phyloP scores from a whole-genome alignment of 2,888 invertebrate genomes.

The Hedychridium roseum region DNA sequence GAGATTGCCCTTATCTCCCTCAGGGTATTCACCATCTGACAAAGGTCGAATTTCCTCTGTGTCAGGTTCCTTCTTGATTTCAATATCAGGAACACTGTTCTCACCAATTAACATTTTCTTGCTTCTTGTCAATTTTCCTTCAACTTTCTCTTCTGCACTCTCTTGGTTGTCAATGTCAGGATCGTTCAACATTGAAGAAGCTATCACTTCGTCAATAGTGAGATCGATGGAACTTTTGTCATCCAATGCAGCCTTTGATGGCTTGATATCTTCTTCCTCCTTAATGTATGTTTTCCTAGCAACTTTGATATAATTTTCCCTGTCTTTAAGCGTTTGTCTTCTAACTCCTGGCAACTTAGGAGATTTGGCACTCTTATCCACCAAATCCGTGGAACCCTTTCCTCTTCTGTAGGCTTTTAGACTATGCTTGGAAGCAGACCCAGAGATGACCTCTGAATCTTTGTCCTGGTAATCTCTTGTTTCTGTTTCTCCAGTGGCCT shows the following conservation, averaged over 20 bases:
- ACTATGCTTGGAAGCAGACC: conserved; percentile 41
- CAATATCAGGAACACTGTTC: conserved; percentile 32
- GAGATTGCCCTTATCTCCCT: conserved; percentile 27
- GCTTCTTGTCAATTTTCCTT: conserved; percentile 46
- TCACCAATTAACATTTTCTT: conserved; percentile 50
- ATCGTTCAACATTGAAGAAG: conserved; percentile 56
- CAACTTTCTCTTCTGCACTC: conserved; percentile 35
- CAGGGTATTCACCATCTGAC: conserved; percentile 39
- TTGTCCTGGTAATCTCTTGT: conserved; percentile 30
- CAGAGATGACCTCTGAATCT: conserved; percentile 28
- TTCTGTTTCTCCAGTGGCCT: conserved; percentile 28
- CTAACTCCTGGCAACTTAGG: conserved; percentile 37
- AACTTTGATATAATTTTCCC: conserved; percentile 23
- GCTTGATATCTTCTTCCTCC: conserved; percentile 27
- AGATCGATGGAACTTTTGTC: conserved; percentile 54
- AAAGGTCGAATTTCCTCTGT: conserved; percentile 36
- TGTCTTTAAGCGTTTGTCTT: conserved; percentile 42
- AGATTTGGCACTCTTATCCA: conserved; percentile 38
- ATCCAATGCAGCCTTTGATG: conserved; percentile 29
- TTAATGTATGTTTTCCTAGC: no score
- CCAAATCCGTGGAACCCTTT: conserved; percentile 32
- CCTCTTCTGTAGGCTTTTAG: conserved; percentile 49
- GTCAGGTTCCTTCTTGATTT: conserved; percentile 52
- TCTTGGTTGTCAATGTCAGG: conserved; percentile 44
- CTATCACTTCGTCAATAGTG: conserved; percentile 60